Evolutionary conservation across 2,113 vertebrate genomes (phyloP).

Genomic region (Gorsachius goisagi): DNA sequence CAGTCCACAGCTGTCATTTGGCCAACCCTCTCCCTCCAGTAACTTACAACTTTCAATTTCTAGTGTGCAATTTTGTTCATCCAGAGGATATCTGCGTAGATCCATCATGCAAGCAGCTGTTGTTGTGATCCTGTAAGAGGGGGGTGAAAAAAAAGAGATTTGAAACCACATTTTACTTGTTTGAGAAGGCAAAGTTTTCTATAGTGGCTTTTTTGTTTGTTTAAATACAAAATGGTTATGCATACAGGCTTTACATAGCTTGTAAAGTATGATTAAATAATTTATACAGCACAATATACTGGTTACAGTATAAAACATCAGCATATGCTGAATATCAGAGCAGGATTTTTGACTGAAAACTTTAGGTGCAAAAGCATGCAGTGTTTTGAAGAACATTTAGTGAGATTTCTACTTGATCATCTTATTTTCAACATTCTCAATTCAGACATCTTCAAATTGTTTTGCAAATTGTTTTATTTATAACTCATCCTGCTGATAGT

Average conservation of each 20-base stretch:
- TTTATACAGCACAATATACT: neutral
- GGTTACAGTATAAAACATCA: neutral
- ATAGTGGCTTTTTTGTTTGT: neutral
- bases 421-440: neutral
- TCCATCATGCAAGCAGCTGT: constrained; percentile 98
- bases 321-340: neutral
- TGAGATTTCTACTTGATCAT: neutral
- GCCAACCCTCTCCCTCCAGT: constrained; percentile 18
- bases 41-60: constrained; percentile 96
- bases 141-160: neutral
- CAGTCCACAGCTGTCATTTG: neutral
- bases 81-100: constrained; percentile 89
- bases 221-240: neutral
- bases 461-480: neutral
- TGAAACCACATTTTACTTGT: neutral
- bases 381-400: neutral
- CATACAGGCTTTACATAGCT: neutral
- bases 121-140: constrained; percentile 85
- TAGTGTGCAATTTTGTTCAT: constrained; percentile 93
- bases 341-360: neutral
- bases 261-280: neutral
- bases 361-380: neutral
- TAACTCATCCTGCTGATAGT: neutral
- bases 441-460: neutral
- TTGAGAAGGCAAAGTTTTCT: neutral